Conservation (phyloP, 2,888 invertebrate species). For the Eupeodes latifasciatus region DNA sequence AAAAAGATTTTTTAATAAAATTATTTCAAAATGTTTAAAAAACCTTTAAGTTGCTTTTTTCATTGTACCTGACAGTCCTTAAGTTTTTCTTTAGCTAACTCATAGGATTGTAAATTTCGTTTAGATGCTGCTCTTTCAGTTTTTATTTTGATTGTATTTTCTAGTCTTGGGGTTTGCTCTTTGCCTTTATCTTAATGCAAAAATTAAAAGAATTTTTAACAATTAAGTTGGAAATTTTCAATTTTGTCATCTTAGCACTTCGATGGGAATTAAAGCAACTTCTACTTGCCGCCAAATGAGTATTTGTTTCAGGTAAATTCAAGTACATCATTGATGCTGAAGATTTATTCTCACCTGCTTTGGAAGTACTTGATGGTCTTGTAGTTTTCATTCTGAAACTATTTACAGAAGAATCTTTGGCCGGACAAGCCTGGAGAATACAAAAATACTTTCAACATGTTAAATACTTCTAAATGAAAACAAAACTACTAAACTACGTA, state of each 20-base stretch:
- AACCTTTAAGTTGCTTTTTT: not conserved
- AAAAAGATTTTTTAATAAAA: no score
- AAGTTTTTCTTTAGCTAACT: slow-evolving; percentile 39
- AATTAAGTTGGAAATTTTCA: not conserved
- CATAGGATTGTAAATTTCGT: slow-evolving; percentile 37
- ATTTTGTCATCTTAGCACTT: slow-evolving; percentile 13
- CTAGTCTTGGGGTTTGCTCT: slow-evolving; percentile 24
- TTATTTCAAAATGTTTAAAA: no score
- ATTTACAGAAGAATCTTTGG: not conserved
- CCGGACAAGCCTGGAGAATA: not conserved
- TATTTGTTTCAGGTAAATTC: not conserved
- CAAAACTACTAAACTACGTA: not conserved
- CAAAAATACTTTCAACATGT: not conserved
- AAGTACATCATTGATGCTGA: slow-evolving; percentile 34
- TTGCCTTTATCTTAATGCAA: slow-evolving; percentile 23
- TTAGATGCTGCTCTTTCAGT: slow-evolving; percentile 32
- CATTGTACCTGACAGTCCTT: slow-evolving; percentile 37
- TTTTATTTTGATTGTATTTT: not conserved
- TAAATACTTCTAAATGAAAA: not conserved
- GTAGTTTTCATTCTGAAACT: not conserved
- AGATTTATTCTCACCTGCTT: not conserved
- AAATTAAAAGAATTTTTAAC: not conserved
- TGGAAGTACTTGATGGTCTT: not conserved
- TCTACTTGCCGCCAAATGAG: slow-evolving; percentile 3
- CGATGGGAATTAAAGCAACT: slow-evolving; percentile 22